phyloP scores from a whole-genome alignment of 2,888 invertebrate species.

The Epinotia bilunana region DNA sequence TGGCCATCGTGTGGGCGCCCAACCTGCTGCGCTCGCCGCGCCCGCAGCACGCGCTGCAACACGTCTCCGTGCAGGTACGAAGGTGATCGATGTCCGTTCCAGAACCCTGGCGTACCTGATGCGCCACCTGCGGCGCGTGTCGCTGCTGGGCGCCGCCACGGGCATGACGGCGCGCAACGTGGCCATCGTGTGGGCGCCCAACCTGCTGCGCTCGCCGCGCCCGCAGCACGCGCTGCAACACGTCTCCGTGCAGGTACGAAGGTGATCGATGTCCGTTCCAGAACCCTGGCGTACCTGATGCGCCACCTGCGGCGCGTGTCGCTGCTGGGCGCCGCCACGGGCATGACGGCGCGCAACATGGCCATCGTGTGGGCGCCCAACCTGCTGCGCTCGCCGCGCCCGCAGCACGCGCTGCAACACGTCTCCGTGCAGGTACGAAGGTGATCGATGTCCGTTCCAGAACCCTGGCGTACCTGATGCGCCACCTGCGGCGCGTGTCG shows the following conservation, averaged over 20 bases:
- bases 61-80: constrained; percentile 86
- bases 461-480: constrained; percentile 96
- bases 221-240: constrained; percentile 95
- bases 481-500: constrained; percentile 95
- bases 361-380: constrained; percentile 99
- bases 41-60: constrained; percentile 94
- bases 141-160: constrained; percentile 92
- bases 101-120: constrained; percentile 96
- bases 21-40: constrained; percentile 97
- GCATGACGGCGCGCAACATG: constrained; percentile 99
- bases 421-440: constrained; percentile 84
- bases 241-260: constrained; percentile 84
- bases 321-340: constrained; percentile 92
- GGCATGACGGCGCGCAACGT: constrained; percentile 99
- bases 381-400: constrained; percentile 94
- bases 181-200: constrained; percentile 99
- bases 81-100: not conserved
- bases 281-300: constrained; percentile 97
- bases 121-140: constrained; percentile 95
- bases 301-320: constrained; percentile 96
- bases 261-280: not conserved
- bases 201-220: constrained; percentile 95
- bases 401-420: constrained; percentile 95
- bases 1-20: constrained; percentile 99
- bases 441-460: constrained; percentile 62